Conservation (phyloP, 2,113 vertebrate species). For the Hyperopisus bebe region DNA sequence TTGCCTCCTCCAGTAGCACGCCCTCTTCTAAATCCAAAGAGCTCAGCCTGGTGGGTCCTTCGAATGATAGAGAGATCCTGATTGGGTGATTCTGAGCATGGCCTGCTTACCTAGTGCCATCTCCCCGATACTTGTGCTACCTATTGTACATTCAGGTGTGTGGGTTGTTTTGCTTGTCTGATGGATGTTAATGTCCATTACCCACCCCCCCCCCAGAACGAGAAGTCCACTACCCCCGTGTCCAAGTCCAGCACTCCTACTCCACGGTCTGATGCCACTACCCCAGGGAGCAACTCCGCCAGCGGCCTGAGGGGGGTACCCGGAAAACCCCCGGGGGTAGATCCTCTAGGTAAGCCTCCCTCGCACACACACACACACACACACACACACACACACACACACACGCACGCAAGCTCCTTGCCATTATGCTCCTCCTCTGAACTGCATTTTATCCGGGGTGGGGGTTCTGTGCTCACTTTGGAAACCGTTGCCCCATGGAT, state of each 20-base stretch:
- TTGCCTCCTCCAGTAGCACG: conserved; percentile 96
- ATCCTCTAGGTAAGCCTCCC: conserved; percentile 67
- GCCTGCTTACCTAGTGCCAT: background rate
- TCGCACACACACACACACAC: background rate
- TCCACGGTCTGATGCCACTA: conserved; percentile 71
- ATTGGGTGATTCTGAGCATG: background rate
- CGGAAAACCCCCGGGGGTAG: conserved; percentile 72
- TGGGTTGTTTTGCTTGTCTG: conserved; percentile 2
- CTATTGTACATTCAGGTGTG: background rate
- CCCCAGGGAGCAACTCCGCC: conserved; percentile 73
- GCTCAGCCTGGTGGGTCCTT: conserved; percentile 84
- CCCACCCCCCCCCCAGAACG: conserved; percentile 54
- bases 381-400: background rate
- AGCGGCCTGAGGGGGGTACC: conserved; percentile 68
- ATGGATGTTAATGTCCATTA: background rate
- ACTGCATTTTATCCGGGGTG: background rate
- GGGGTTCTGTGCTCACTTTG: background rate
- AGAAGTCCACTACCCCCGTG: conserved; percentile 79
- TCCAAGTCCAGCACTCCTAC: conserved; percentile 78
- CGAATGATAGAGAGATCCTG: background rate
- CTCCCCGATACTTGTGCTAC: background rate
- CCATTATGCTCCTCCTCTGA: background rate
- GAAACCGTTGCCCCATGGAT: background rate
- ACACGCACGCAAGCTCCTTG: background rate
- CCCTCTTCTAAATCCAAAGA: conserved; percentile 99